A percentile compares a stretch with the other conserved stretches of the same genome.
These are phyloP conservation scores for Amphipoea oculea DNA, from an alignment of 2,888 invertebrate species.

Conservation along the genomic window DNA sequence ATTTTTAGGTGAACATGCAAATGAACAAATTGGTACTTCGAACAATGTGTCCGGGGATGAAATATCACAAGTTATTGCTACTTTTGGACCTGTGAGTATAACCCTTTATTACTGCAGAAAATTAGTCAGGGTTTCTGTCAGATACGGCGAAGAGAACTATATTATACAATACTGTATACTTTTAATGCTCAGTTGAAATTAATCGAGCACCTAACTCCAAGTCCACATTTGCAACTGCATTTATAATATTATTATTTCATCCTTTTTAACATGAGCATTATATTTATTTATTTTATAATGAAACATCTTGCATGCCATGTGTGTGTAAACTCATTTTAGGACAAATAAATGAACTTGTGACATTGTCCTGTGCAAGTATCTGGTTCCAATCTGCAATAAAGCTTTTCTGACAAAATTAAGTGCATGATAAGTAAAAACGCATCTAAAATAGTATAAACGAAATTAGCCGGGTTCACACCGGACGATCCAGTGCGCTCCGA, in stretches of 20 bases:
- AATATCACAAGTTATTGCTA: constrained; percentile 86
- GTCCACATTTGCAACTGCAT: not conserved
- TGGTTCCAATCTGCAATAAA: not conserved
- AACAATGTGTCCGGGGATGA: constrained; percentile 85
- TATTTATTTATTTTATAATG: constrained; percentile 4
- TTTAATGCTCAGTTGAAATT: not conserved
- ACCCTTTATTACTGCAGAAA: not conserved
- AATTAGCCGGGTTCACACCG: not conserved
- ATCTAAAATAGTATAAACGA: not conserved
- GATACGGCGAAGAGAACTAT: not conserved
- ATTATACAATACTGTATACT: not conserved
- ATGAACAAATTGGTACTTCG: constrained; percentile 84
- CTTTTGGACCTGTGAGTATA: constrained; percentile 86
- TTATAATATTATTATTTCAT: not conserved
- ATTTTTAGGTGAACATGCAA: constrained; percentile 87
- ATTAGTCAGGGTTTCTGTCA: not conserved
- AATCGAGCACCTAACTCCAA: not conserved
- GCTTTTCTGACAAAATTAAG: not conserved
- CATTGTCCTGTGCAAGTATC: not conserved
- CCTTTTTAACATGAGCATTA: not conserved
- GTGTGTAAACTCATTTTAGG: not conserved
- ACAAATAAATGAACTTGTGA: not conserved
- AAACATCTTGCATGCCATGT: not conserved
- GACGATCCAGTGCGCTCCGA: too few species aligned
- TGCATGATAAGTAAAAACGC: not conserved